These are phyloP conservation scores for Cryptomyrus ogoouensis DNA, from an alignment of 2,113 vertebrate species.

Conservation along the genomic window DNA sequence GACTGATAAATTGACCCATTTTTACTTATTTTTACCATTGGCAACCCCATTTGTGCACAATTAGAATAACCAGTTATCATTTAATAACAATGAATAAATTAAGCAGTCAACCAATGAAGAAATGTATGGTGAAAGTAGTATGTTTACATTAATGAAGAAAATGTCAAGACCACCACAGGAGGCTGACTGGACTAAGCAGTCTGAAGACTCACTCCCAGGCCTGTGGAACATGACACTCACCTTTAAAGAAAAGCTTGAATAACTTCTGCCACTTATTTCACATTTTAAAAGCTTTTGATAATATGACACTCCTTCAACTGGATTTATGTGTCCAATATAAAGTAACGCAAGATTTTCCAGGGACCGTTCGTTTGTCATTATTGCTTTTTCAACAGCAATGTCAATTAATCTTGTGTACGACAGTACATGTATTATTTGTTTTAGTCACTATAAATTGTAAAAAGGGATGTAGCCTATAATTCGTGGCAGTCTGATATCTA, in stretches of 20 bases:
- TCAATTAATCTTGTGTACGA: background rate
- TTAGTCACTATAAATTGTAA: background rate
- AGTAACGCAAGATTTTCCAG: background rate
- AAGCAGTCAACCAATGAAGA: background rate
- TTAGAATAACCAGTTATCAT: background rate
- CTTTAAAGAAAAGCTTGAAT: background rate
- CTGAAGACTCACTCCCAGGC: background rate
- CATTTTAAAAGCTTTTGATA: background rate
- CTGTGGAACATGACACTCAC: background rate
- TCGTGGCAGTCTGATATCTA: background rate
- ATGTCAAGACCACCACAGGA: background rate
- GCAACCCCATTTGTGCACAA: background rate
- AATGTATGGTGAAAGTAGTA: background rate
- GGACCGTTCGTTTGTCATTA: background rate
- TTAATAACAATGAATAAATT: background rate
- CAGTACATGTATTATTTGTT: background rate
- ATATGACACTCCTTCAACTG: background rate
- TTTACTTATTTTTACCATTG: background rate
- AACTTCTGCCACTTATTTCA: background rate
- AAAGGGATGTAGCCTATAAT: background rate
- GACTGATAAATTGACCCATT: no score
- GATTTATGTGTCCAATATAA: background rate
- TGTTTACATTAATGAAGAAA: background rate
- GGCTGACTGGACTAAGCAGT: background rate
- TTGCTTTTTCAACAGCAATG: background rate